Evolutionary conservation across 2,113 vertebrate species (phyloP), one percentile per base, ranked within the genome.

Genomic region (Apteryx owenii): DNA sequence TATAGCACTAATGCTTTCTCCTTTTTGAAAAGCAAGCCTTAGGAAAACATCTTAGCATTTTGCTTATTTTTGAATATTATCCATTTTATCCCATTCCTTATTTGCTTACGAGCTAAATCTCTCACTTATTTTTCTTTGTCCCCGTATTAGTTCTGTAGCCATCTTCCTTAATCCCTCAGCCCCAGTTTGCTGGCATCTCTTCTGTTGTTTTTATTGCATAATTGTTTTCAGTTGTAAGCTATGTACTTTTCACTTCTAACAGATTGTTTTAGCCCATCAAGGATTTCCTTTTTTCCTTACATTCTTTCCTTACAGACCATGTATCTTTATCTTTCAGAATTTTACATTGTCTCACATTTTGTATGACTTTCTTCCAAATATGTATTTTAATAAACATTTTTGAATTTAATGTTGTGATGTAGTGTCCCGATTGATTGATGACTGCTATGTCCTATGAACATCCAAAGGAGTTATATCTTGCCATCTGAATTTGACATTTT

Each of bases 21-120:
- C 1, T 31, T 80, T 88, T 76, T 36, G 18, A 72, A 82, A 83
- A 29, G 0, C 22, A 48, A 91, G 18, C 28, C 62, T 73, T 77
- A 82, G 40, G 6, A 82, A 38, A 75, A 40, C 16, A 42, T 40
- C 21, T 31, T 23, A 0, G 0, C 25, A 46, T 78, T 48, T 44
- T 46, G 29, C 40, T 78, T 33, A 64, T 25, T 36, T 78, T 8
- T 79, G n/a, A 56, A 28, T 72, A 29, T 80, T 61, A 54, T 28
- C 25, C 69, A 17, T 77, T 81, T 89, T 83, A 60, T 44, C 10
- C 7, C 7, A 58, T 4, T 79, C 15, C 5, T 64, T 75, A 48
- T 86, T 79, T 79, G 56, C 75, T 75, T 31, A 72, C 61, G 19
- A 84, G 19, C 7, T 90, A 75, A 81, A 54, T 81, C 42, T 28